Percentiles rank a stretch among this genome's conserved stretches.
These are phyloP conservation scores for Porites divaricata DNA, from an alignment of 92 coral and sea anemone species.

Conservation along the genomic window DNA sequence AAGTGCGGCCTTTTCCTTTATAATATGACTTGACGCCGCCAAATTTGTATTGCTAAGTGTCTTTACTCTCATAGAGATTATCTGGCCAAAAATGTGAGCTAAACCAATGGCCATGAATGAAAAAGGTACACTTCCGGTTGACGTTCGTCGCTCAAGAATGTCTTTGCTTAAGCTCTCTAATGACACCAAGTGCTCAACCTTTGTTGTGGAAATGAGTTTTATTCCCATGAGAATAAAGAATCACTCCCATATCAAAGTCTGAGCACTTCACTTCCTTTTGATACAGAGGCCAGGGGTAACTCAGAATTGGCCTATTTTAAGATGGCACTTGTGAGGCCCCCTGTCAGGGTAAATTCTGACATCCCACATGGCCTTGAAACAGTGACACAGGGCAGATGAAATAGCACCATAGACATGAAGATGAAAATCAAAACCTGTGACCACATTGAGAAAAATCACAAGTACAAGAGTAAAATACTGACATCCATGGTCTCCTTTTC, in stretches of 20 bases:
- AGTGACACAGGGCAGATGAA: too few species aligned
- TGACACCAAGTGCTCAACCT: slow-evolving; percentile 19
- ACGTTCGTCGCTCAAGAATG: too few species aligned
- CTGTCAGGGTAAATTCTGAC: background rate
- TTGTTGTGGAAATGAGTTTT: slow-evolving; percentile 16
- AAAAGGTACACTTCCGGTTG: too few species aligned
- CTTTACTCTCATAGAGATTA: too few species aligned
- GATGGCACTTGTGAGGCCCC: background rate
- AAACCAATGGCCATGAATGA: too few species aligned
- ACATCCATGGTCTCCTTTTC: background rate
- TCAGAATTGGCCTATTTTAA: background rate
- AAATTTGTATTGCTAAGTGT: too few species aligned
- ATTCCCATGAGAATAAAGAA: slow-evolving; percentile 9
- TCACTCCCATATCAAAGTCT: slow-evolving; percentile 16
- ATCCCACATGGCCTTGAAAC: background rate
- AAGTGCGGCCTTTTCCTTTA: too few species aligned
- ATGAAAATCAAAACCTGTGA: background rate
- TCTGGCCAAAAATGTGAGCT: too few species aligned
- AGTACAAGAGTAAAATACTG: background rate
- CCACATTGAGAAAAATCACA: background rate
- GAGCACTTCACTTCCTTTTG: slow-evolving; percentile 8
- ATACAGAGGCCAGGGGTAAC: slow-evolving; percentile 2
- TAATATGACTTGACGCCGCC: too few species aligned
- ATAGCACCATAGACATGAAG: too few species aligned
- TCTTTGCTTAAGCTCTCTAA: too few species aligned